phyloP scores from a whole-genome alignment of 2,797 vertebrate species.

The Apogon talboti region DNA sequence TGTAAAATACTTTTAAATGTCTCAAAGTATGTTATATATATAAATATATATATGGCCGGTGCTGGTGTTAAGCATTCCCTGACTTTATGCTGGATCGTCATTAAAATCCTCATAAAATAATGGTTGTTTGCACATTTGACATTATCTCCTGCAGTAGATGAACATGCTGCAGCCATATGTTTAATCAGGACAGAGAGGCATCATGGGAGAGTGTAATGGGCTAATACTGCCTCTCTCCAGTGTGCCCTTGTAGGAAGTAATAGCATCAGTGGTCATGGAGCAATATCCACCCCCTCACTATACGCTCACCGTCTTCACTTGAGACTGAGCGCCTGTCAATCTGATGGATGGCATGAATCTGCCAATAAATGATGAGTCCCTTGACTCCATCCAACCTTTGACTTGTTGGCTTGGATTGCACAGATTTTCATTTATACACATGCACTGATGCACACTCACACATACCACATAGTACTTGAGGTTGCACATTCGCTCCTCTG shows the following conservation, averaged over 20 bases:
- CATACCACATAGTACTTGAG: not conserved
- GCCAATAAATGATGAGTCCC: constrained; percentile 62
- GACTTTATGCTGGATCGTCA: not conserved
- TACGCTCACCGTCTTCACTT: constrained; percentile 34
- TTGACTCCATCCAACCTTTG: constrained; percentile 58
- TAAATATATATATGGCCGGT: too few relatives aligned
- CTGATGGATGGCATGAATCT: constrained; percentile 68
- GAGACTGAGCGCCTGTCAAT: constrained; percentile 41
- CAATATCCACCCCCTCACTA: constrained; percentile 40
- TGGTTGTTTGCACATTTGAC: too few relatives aligned
- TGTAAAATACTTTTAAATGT: too few relatives aligned
- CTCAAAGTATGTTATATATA: too few relatives aligned
- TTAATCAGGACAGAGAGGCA: constrained; percentile 17
- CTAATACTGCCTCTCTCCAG: constrained; percentile 36
- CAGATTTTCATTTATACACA: constrained; percentile 53
- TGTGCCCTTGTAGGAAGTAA: constrained; percentile 61
- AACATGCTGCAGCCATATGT: constrained; percentile 15
- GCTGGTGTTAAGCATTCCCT: too few relatives aligned
- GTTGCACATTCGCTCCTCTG: constrained; percentile 7
- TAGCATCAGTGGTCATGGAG: constrained; percentile 65
- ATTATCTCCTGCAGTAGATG: not conserved
- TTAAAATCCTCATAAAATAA: not conserved
- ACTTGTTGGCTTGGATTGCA: constrained; percentile 46
- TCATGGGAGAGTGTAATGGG: constrained; percentile 45
- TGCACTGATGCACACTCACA: not conserved